Evolutionary conservation across 1,140 invertebrate species (phyloP), one percentile per base, ranked within the genome.

Genomic region (Neodiprion lecontei): DNA sequence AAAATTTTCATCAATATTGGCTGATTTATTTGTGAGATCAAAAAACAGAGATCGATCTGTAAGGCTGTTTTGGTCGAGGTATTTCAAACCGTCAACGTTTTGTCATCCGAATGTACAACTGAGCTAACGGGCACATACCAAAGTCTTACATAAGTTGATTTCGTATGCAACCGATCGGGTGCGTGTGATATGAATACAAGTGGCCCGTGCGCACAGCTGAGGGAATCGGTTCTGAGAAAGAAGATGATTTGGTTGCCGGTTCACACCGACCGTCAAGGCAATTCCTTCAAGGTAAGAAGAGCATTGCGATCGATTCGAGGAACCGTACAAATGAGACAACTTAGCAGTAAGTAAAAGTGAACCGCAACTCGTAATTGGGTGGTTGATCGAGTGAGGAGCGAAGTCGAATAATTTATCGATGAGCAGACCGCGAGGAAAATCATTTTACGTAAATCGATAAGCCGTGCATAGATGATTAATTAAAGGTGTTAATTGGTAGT

Each of bases 291-390:
- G 11, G 11, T 17, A 61, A 61, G n/a, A 61, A 61, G 53, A 0
- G 53, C n/a, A 40, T 40, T 61, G 11, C n/a, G 4, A 9, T 61
- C 53, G 9, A 8, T 61, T 61, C 53, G 53, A 5, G 11, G 53
- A 61, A 61, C 53, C 11, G n/a, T 61, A 61, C 11, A 61, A 61
- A 14, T 17, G 11, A 61, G 53, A 61, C 11, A 14, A 14, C n/a
- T 61, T 12, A 61, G 53, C n/a, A 9, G 53, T 61, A 61, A 61
- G 53, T 61, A 61, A 61, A 61, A 61, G 53, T 61, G 53, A 61
- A 61, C 11, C 5, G 53, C 11, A 61, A 9, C 28, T 40, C 5
- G 1, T 40, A 40, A 40, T 40, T 40, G 28, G 28, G 28, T 40
- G 5, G 28, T 40, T 40, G 28, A 40, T 40, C 28, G n/a, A 61